Base-by-base conservation (phyloP, 2,797 vertebrate genomes). In the Sardinella longiceps region DNA sequence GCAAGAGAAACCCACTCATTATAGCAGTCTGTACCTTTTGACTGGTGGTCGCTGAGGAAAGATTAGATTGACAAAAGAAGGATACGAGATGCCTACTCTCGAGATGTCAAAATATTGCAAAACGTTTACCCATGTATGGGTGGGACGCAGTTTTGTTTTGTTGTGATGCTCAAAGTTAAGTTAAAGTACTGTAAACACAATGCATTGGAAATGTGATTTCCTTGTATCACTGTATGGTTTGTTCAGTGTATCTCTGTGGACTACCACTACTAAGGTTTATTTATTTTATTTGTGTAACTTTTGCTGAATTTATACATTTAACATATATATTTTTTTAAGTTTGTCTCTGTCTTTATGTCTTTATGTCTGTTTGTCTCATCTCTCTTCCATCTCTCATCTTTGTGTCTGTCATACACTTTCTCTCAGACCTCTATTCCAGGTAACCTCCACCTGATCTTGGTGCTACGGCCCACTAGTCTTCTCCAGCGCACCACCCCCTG, bases 391-490 rank as follows among this genome's bases (percentile, higher is more conserved):
- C 63, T 80, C 11, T 45, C 60, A 56, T 33, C 53, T 48, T 37
- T 82, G n/a, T 43, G 0, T 80, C 37, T 56, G 51, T 56, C 51
- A 23, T 18, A 56, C 53, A 56, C 53, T 5, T 20, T 89, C 84
- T 84, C 87, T 81, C 87, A 99, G 97, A 95, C 95, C 0, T 99
- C 97, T 23, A 99, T 99, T 92, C 98, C 98, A 3, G 98, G 97
- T 51, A 98, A 96, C 80, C 94, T 99, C 84, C 98, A 99, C 89
- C 87, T 99, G 90, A 96, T 99, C 85, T 92, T 99, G 94, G 97
- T 99, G 82, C 95, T 99, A 20, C 96, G 95, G 25, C 98, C 98
- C 87, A 95, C 94, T 0, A 95, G 94, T 20, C 95, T 97, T 92
- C 92, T 97, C 88, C 96, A 97, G 80, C 95, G 96, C 91, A 96